phyloP scores from a whole-genome alignment of 1,140 invertebrate genomes.

The Lethrus apterus region DNA sequence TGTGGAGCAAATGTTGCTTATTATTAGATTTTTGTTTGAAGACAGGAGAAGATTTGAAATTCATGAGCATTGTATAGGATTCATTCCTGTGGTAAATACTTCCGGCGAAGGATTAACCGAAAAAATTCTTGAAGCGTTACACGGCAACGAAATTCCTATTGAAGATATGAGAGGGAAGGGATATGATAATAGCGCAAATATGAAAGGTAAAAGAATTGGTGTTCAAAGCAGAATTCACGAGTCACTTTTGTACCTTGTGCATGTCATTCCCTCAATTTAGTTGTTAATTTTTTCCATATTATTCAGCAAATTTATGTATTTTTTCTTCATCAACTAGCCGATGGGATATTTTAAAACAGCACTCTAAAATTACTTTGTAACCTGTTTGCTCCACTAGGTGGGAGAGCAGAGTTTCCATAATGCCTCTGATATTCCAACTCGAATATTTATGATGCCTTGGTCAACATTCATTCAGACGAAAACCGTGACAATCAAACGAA shows the following conservation, averaged over 20 bases:
- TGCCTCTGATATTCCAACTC: slow-evolving; percentile 16
- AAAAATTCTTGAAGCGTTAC: slow-evolving; percentile 14
- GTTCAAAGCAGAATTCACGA: slow-evolving; percentile 15
- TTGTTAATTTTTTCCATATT: slow-evolving; percentile 11
- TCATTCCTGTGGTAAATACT: slow-evolving; percentile 10
- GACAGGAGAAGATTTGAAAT: slow-evolving; percentile 11
- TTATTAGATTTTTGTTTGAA: slow-evolving; percentile 7
- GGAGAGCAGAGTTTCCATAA: slow-evolving; percentile 21
- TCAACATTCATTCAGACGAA: slow-evolving; percentile 14
- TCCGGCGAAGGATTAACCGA: slow-evolving; percentile 15
- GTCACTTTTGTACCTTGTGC: slow-evolving; percentile 7
- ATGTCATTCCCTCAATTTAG: slow-evolving; percentile 11
- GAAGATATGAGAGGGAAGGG: slow-evolving; percentile 24
- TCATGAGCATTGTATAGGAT: slow-evolving; percentile 16
- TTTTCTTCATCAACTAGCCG: slow-evolving; percentile 11
- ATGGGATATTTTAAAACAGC: slow-evolving; percentile 8
- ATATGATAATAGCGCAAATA: slow-evolving; percentile 35
- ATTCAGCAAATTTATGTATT: slow-evolving; percentile 12
- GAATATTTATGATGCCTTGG: slow-evolving; percentile 18
- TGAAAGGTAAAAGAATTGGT: slow-evolving; percentile 22
- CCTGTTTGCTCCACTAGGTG: slow-evolving; percentile 20
- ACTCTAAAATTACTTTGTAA: slow-evolving; percentile 20
- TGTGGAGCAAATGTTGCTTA: slow-evolving; percentile 10
- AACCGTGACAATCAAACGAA: slow-evolving; percentile 14
- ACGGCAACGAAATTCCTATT: slow-evolving; percentile 5